Evolutionary conservation across 92 coral and sea anemone species (phyloP).

Genomic region (Diadumene lineata): DNA sequence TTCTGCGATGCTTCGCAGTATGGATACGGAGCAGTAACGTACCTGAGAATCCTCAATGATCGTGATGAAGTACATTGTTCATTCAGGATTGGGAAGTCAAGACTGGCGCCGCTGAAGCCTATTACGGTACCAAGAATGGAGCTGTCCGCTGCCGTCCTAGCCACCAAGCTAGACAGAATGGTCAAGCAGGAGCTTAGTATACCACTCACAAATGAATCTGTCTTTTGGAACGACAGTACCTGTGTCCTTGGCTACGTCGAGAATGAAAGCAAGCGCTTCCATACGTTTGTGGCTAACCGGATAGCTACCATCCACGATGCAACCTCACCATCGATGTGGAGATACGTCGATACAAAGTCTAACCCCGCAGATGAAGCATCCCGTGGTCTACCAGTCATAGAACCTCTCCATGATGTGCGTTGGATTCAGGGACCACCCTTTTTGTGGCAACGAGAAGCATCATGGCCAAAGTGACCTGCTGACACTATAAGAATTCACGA

Average conservation of each 20-base stretch:
- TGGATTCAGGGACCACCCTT: conserved; percentile 31
- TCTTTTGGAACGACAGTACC: conserved; percentile 44
- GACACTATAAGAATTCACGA: background rate
- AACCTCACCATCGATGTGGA: conserved; percentile 11
- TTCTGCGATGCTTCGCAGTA: conserved; percentile 34
- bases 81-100: conserved; percentile 18
- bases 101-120: conserved; percentile 18
- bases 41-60: conserved; percentile 11
- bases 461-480: conserved; percentile 19
- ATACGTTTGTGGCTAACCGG: conserved; percentile 35
- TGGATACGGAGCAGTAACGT: conserved; percentile 22
- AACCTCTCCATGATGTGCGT: background rate
- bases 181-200: background rate
- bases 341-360: conserved; percentile 8
- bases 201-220: background rate
- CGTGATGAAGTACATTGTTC: conserved; percentile 8
- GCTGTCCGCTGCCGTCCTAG: conserved; percentile 32
- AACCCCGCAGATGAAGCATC: conserved; percentile 34
- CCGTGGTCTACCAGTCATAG: conserved; percentile 20
- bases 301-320: conserved; percentile 4
- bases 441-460: conserved; percentile 16
- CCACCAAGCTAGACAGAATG: conserved; percentile 22
- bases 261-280: conserved; percentile 19
- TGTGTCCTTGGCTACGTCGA: conserved; percentile 26
- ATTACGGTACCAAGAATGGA: conserved; percentile 29